These are phyloP conservation scores for Bothrops jararaca DNA, from an alignment of 2,113 vertebrate genomes.

Conservation along the genomic window DNA sequence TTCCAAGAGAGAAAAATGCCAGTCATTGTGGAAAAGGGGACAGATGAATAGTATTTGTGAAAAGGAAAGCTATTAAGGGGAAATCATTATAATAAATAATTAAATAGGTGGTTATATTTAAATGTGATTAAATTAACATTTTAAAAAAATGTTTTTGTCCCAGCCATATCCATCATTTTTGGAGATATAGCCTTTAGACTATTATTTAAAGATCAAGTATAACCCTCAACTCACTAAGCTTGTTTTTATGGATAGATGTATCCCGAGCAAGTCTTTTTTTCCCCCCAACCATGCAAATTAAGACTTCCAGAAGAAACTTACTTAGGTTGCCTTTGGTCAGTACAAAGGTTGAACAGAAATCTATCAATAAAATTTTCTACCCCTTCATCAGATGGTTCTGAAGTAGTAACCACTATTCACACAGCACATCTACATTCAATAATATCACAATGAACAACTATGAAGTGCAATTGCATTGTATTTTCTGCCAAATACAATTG, in stretches of 20 bases:
- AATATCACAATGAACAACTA: not conserved
- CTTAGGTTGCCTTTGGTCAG: not conserved
- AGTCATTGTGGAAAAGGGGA: not conserved
- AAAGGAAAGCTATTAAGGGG: not conserved
- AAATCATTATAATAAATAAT: not conserved
- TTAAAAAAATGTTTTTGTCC: not conserved
- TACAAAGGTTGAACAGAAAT: not conserved
- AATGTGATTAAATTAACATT: not conserved
- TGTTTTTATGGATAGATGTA: not conserved
- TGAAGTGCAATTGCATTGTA: not conserved
- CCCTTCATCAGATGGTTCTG: not conserved
- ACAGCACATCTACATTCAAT: not conserved
- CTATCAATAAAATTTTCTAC: not conserved
- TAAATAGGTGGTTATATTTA: not conserved
- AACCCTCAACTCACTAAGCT: not conserved
- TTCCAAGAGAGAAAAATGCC: not conserved
- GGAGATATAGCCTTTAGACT: not conserved
- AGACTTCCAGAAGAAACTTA: not conserved
- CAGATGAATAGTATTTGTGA: not conserved
- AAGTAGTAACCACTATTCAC: not conserved
- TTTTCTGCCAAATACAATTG: not conserved
- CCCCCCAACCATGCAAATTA: not conserved
- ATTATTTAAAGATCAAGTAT: not conserved
- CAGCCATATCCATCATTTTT: not conserved
- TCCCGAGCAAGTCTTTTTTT: accelerated